Base-by-base conservation (phyloP, 2,888 invertebrate genomes). In the Chrysotoxum bicinctum region DNA sequence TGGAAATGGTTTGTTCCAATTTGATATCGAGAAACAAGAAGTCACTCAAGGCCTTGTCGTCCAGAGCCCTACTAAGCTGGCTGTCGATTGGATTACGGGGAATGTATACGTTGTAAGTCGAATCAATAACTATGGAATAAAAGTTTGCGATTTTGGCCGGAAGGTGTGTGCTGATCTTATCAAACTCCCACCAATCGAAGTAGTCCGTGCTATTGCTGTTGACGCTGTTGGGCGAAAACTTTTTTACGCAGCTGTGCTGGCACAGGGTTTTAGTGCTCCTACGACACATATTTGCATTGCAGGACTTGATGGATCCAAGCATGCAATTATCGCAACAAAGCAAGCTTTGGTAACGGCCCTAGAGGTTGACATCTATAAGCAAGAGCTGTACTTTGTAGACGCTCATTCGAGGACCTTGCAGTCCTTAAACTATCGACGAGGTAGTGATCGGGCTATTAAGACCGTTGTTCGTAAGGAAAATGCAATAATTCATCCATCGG, bases 311-410 rank as follows among this genome's bases (percentile, higher is more conserved):
- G 95, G 95, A 0, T 91, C 91, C 0, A 91, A 89, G 50, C 88
- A 90, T 8, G 89, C 90, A 23, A 93, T 94, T 89, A 87, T 94
- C 30, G 89, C 92, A 21, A 88, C 89, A 26, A 89, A 80, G 79
- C 90, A 2, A 84, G 91, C 12, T 78, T 89, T 88, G 89, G 93
- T 93, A 87, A 93, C 90, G 87, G 94, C 88, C 66, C 92, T 90
- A 86, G 93, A 88, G 87, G 92, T 79, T 62, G 94, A 95, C 90
- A 89, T 93, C 0, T 93, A 94, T 88, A 92, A 93, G 88, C 92
- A 94, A 87, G 90, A 93, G 23, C 90, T 98, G 6, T 99, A 97
- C 90, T 97, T 96, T 92, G 94, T 95, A 0, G 97, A 98, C 90
- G 93, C 94, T 74, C 93, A 93, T 87, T 89, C 91, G 3, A 93